Percentiles rank a stretch among this genome's conserved stretches.
These are phyloP conservation scores for Bombus difficillimus DNA, from an alignment of 1,140 invertebrate species.

Conservation along the genomic window DNA sequence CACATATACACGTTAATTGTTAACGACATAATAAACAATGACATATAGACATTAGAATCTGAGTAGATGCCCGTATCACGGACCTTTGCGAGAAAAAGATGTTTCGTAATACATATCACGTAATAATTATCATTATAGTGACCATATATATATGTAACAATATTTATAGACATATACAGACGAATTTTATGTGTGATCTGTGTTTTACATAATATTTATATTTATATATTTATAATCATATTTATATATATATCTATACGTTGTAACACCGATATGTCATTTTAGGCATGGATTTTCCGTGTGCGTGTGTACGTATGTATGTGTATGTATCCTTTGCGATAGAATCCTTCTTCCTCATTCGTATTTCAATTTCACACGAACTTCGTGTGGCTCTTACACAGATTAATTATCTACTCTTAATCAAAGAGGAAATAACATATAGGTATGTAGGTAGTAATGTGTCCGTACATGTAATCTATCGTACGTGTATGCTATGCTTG, in stretches of 20 bases:
- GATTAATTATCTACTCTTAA: neutral
- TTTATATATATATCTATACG: slow-evolving; percentile 32
- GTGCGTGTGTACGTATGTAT: neutral
- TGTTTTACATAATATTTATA: slow-evolving; percentile 47
- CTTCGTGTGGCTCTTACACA: neutral
- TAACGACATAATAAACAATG: slow-evolving; percentile 71
- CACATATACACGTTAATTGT: slow-evolving; percentile 69
- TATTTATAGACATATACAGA: slow-evolving; percentile 71
- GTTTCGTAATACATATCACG: slow-evolving; percentile 65
- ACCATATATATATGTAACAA: slow-evolving; percentile 61
- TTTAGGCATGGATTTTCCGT: slow-evolving; percentile 58
- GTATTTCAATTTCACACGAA: neutral
- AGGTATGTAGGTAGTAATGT: neutral
- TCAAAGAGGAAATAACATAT: slow-evolving; percentile 14
- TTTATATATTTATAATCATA: slow-evolving; percentile 37
- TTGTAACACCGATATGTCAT: slow-evolving; percentile 63
- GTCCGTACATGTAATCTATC: neutral
- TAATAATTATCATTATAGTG: slow-evolving; percentile 60
- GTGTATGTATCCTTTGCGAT: neutral
- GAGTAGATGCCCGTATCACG: slow-evolving; percentile 52
- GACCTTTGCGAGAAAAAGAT: slow-evolving; percentile 56
- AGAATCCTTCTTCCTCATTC: slow-evolving; percentile 2
- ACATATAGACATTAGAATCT: slow-evolving; percentile 70
- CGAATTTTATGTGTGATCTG: slow-evolving; percentile 56
- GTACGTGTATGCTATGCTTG: slow-evolving; percentile 2